Conservation (phyloP, 2,888 invertebrate species). For the Acrobasis suavella region DNA sequence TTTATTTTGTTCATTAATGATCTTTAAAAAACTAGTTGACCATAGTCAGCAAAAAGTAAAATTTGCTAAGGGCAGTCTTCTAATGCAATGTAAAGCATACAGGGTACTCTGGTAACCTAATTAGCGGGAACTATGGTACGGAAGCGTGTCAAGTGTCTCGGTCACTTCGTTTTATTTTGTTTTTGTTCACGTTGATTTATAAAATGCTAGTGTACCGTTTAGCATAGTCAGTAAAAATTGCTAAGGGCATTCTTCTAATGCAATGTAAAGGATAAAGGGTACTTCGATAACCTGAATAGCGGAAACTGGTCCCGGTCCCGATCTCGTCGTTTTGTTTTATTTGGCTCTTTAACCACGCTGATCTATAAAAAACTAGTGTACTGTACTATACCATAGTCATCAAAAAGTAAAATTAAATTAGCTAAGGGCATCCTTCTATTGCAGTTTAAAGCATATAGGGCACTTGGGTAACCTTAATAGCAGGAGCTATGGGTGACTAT, state of each 20-base stretch:
- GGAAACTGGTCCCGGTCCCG: slow-evolving; percentile 8
- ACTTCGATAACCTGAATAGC: slow-evolving; percentile 9
- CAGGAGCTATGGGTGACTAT: no score
- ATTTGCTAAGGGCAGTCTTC: slow-evolving; percentile 4
- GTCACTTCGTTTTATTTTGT: slow-evolving; percentile 15
- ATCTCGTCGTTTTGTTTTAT: slow-evolving; percentile 14
- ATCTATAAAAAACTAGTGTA: no score
- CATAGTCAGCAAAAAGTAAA: neutral
- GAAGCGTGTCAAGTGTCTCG: slow-evolving; percentile 13
- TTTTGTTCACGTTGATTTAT: slow-evolving; percentile 2
- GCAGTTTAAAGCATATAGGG: slow-evolving; percentile 1
- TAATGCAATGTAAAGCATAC: slow-evolving; percentile 1
- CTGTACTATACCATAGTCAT: no score
- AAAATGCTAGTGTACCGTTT: no score
- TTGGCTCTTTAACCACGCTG: slow-evolving; percentile 9
- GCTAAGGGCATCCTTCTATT: slow-evolving; percentile 6
- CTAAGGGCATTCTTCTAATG: slow-evolving; percentile 5
- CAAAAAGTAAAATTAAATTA: no score
- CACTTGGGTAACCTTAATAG: slow-evolving; percentile 10
- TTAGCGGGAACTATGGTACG: slow-evolving; percentile 12
- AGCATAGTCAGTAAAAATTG: neutral
- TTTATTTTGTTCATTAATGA: slow-evolving; percentile 8
- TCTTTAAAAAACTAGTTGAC: no score
- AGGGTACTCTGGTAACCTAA: slow-evolving; percentile 7
- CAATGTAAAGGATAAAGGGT: neutral